Evolutionary conservation across 2,113 vertebrate genomes (phyloP), one percentile per base, ranked within the genome.

Genomic region (Podiceps cristatus): DNA sequence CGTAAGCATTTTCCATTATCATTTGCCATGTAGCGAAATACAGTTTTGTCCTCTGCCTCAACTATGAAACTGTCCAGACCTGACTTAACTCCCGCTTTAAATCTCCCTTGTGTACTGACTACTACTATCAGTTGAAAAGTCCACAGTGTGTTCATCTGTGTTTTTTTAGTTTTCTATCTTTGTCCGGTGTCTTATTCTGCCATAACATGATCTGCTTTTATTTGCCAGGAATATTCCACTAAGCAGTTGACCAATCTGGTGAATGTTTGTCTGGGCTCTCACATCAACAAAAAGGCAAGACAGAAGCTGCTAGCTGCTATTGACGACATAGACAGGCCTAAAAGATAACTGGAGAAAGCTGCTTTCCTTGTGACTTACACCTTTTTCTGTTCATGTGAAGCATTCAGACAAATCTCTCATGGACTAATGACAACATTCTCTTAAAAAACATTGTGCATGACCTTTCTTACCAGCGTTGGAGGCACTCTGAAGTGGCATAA

Each of bases 251-350:
- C 99, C 81, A 99, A 99, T 95, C 96, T 99, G 98, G 99, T 99
- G 94, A 99, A 99, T 69, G 99, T 99, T 91, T 99, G 99, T 91
- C 98, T 99, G 95, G 99, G 99, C 75, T 99, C 99, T 19, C 99
- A 99, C 96, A 99, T 99, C 97, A 99, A 99, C 98, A 99, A 99
- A 97, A 99, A 99, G 97, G 99, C 99, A 68, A 98, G 99, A 94
- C 99, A 99, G 97, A 99, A 99, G 96, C 99, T 99, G 44, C 98
- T 99, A 49, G 98, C 99, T 40, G 99, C 99, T 88, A 99, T 99
- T 53, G 99, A 99, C 22, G 99, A 99, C 97, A 98, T 99, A 69
- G 99, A 99, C 97, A 98, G 99, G 76, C 99, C 99, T 87, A 99
- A 99, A 97, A 99, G 99, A 99, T 99, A 99, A 98, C 98, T 86